These are phyloP conservation scores for Rhynchonycteris naso DNA, from an alignment of 2,797 vertebrate genomes.

Conservation along the genomic window DNA sequence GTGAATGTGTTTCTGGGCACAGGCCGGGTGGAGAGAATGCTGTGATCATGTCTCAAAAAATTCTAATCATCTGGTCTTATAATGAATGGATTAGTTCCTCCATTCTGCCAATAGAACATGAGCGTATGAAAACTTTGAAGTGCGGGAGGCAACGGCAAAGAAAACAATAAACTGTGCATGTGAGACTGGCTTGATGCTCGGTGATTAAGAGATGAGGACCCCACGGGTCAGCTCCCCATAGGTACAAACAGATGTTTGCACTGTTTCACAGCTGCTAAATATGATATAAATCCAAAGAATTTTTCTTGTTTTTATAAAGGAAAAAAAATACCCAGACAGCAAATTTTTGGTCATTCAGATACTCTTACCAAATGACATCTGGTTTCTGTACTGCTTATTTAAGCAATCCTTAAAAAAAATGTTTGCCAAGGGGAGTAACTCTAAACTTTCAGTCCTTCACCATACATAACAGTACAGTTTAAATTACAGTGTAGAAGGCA, in stretches of 20 bases:
- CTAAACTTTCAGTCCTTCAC: constrained; percentile 87
- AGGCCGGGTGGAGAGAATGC: constrained; percentile 66
- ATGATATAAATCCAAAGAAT: constrained; percentile 93
- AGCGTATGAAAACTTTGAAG: constrained; percentile 87
- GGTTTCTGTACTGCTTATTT: constrained; percentile 91
- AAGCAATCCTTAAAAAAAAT: constrained; percentile 90
- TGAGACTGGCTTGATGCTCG: constrained; percentile 85
- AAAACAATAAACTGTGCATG: constrained; percentile 86
- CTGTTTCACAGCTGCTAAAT: constrained; percentile 91
- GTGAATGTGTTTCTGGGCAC: constrained; percentile 66
- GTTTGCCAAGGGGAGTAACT: constrained; percentile 91
- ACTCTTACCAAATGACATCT: constrained; percentile 92
- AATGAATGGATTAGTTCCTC: constrained; percentile 86
- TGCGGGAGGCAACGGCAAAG: constrained; percentile 84
- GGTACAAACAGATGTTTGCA: constrained; percentile 92
- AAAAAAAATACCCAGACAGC: constrained; percentile 89
- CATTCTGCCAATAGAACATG: constrained; percentile 82
- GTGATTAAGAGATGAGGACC: constrained; percentile 87
- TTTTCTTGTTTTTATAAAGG: constrained; percentile 90
- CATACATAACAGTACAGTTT: constrained; percentile 87
- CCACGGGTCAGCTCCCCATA: constrained; percentile 87
- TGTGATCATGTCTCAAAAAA: constrained; percentile 77
- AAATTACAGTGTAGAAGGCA: constrained; percentile 86
- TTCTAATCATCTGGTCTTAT: constrained; percentile 82
- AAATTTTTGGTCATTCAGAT: constrained; percentile 91